Base-by-base conservation (phyloP, 1,140 invertebrate genomes). In the Campodea augens region DNA sequence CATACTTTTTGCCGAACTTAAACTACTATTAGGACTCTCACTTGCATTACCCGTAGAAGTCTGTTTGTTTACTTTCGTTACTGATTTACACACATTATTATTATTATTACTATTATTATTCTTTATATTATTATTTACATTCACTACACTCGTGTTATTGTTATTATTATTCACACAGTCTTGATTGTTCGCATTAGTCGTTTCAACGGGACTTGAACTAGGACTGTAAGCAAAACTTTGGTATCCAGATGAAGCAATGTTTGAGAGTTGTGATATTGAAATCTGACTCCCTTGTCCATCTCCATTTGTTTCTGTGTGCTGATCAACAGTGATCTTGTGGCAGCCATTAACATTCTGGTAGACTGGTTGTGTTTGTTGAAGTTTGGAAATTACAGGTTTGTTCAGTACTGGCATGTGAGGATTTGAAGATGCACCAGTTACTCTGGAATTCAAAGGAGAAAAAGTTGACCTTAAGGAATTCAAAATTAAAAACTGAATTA, bases 201-300 rank as follows among this genome's bases (percentile, higher is more conserved):
- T 10, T 15, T 89, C 84, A 2, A 87, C 79, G n/a, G 85, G 84
- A 57, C 82, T 87, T 52, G 78, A 86, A 46, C 82, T 87, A 59
- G 87, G 84, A 55, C 83, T 88, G 58, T 86, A 87, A 4, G 82
- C 83, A 55, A 88, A 85, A 53, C 84, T 88, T 61, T 91, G 86
- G 58, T 90, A 91, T 1, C 85, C 85, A 1, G 83, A 88, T 20
- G 82, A 86, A 1, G 81, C 82, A 43, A 84, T 78, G 47, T 81
- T 83, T 18, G 80, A 84, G 25, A 83, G 57, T 45, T 81, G 81
- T 47, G 81, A 81, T 45, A 88, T 83, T 1, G 81, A 82, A 2
- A 74, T 70, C 53, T 79, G 77, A 38, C 75, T 78, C 25, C 75
- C 75, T 53, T 75, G 41, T 19, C 56, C 40, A 47, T n/a, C n/a